Base-by-base conservation (phyloP, 2,113 vertebrate genomes). In the Mormoops blainvillei region DNA sequence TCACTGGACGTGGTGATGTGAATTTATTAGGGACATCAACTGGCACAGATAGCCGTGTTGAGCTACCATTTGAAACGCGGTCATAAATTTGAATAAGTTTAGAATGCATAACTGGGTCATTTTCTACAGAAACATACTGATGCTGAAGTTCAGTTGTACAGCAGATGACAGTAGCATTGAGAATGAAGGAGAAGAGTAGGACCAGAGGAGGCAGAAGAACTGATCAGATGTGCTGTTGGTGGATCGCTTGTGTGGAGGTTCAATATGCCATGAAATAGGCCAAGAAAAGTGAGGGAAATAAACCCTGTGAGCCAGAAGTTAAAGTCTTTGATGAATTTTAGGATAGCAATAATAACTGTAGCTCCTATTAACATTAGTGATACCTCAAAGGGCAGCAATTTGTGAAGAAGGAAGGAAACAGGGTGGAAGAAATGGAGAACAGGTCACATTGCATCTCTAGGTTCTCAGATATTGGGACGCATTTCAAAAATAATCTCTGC, bases 171-270 rank as follows among this genome's bases (percentile, higher is more conserved):
- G 7, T 4, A 41, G 5, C 20, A 4, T 81, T 82, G 80, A 31
- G 36, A 11, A 31, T 81, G 19, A 65, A 74, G 26, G 14, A 61
- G 12, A 31, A 77, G 18, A 38, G 3, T 5, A 87, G 65, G 50
- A 7, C 8, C 8, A 36, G 33, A 80, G 26, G 20, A 20, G 0
- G 48, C 70, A 63, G 45, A 50, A 71, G 41, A 18, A 63, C 16
- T 54, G 13, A 70, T 45, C 50, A 41, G 2, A 19, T 43, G 12
- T 70, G 22, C 43, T 63, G n/a, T 5, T 8, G 26, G 24, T 50
- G 31, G 19, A 7, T 82, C 13, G 86, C 56, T 87, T 94, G 67
- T 67, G 9, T 90, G 41, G 19, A 67, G 13, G 10, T 74, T 92
- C 22, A 82, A 1, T 26, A 54, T 78, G 26, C 12, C 7, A n/a